These are phyloP conservation scores for Zaprionus inermis DNA, from an alignment of 1,140 invertebrate genomes.

Conservation along the genomic window DNA sequence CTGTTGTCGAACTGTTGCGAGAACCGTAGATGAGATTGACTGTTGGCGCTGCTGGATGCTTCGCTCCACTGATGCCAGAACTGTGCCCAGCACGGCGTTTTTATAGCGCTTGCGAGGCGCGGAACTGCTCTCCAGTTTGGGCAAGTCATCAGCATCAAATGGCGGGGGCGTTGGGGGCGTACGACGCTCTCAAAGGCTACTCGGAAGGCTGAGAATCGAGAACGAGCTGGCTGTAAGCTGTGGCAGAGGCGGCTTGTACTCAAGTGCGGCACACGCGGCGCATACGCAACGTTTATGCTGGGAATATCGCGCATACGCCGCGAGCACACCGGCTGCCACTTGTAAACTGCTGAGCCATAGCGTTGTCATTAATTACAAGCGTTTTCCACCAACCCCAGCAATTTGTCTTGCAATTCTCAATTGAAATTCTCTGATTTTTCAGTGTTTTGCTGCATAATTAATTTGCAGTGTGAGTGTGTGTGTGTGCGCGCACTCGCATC, in stretches of 20 bases:
- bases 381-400: conserved; percentile 22
- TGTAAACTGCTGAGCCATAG: conserved; percentile 73
- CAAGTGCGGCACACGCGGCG: conserved; percentile 58
- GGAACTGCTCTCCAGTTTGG: conserved; percentile 22
- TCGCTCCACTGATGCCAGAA: conserved; percentile 62
- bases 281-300: conserved; percentile 63
- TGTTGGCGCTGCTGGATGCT: conserved; percentile 56
- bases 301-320: conserved; percentile 70
- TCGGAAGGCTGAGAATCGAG: conserved; percentile 69
- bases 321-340: conserved; percentile 41
- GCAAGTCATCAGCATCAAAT: conserved; percentile 21
- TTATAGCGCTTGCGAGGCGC: conserved; percentile 48
- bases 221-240: conserved; percentile 23
- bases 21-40: conserved; percentile 20
- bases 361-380: conserved; percentile 67
- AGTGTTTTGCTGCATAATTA: conserved; percentile 39
- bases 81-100: conserved; percentile 44
- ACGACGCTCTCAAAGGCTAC: conserved; percentile 60
- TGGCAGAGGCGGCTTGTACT: conserved; percentile 6
- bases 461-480: conserved; percentile 15
- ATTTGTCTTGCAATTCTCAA: conserved; percentile 60
- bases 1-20: conserved; percentile 25
- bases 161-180: conserved; percentile 19
- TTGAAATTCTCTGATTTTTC: conserved; percentile 43
- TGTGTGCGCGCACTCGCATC: conserved; percentile 7